Base-by-base conservation (phyloP, 1,140 invertebrate species). In the Drosophila equinoxialis region DNA sequence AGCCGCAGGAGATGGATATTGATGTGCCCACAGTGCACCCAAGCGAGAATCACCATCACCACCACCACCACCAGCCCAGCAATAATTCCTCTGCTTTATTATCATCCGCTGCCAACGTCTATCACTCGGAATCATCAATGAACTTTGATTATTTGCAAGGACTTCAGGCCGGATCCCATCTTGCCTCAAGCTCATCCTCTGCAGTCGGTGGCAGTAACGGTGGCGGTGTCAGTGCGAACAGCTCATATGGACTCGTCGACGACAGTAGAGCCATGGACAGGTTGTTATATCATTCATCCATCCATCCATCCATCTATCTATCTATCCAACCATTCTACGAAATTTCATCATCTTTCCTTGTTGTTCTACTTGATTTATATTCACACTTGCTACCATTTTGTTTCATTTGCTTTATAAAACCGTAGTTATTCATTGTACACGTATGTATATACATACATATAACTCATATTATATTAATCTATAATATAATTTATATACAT, bases 81-180 rank as follows among this genome's bases (percentile, higher is more conserved):
- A 70, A 60, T 70, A 74, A 41, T 65, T 37, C 57, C 13, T 20
- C 67, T n/a, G 57, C 41, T 11, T 51, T 65, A 42, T 37, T 63
- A 8, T 63, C 39, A 23, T 64, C 42, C 17, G 42, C 39, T 48
- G 42, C 71, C 26, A 76, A 67, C 71, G 77, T 68, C 33, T 77
- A 77, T 65, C 81, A 91, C 35, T 91, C 90, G 68, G 90, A 91
- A 57, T 80, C 90, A 59, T 90, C 90, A 64, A 91, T 91, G 90
- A 91, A 91, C 83, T 91, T 91, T 54, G 90, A 91, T 77, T 90
- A 91, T 45, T 90, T 91, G 65, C 84, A 90, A 70, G 84, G 82
- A 26, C 58, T 91, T 63, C 75, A 83, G 48, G 72, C 66, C 68
- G 87, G 76, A 51, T 51, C 45, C 17, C 20, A 51, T 51, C 45